Percentiles rank a stretch among this genome's conserved stretches.
phyloP scores from a whole-genome alignment of 2,888 invertebrate genomes.

The Rugalucina vietnamica region DNA sequence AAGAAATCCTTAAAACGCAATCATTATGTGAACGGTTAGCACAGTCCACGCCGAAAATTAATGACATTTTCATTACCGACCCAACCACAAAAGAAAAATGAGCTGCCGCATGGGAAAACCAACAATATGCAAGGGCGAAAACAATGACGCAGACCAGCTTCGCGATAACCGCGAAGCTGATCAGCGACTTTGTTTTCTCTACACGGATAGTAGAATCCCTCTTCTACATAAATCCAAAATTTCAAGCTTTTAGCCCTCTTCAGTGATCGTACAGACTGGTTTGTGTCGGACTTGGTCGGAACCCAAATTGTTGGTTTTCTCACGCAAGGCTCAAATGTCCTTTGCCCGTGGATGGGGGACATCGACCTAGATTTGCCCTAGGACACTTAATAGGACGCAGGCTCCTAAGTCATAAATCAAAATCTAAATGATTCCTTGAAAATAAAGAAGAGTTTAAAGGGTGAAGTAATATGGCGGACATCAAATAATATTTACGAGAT shows the following conservation, averaged over 20 bases:
- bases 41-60: neutral
- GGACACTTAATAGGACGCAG: neutral
- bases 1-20: conserved; percentile 10
- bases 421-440: neutral
- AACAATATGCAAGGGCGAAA: too few species aligned
- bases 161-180: too few species aligned
- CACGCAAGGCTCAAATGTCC: too few species aligned
- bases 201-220: too few species aligned
- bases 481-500: conserved; percentile 1
- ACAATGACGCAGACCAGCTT: too few species aligned
- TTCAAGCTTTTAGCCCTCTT: too few species aligned
- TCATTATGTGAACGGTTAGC: neutral
- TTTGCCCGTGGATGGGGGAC: conserved; percentile 4
- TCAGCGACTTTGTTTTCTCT: too few species aligned
- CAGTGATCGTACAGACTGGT: too few species aligned
- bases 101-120: too few species aligned
- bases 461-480: neutral
- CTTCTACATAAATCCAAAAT: too few species aligned
- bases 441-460: conserved; percentile 18
- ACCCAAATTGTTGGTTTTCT: too few species aligned
- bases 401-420: conserved; percentile 15
- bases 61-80: neutral
- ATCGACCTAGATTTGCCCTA: neutral
- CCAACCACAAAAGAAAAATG: conserved; percentile 1
- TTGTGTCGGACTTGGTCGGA: too few species aligned